Conservation (phyloP, 2,888 invertebrate genomes). For the Apomyelois bistriatella region DNA sequence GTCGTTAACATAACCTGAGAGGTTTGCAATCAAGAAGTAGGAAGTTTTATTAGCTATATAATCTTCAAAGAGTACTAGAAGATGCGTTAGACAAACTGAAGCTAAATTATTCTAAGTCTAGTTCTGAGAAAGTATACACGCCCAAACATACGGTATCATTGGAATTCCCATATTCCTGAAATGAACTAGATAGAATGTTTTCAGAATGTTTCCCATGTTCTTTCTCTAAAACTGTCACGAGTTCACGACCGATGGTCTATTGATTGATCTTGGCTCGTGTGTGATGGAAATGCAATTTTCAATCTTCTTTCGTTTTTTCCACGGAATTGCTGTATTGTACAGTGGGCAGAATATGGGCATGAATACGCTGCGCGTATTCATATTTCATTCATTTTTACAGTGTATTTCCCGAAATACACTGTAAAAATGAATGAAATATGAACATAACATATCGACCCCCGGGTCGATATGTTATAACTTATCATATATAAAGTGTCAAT, state of each 20-base stretch:
- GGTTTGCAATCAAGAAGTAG: conserved; percentile 11
- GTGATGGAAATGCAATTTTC: background rate
- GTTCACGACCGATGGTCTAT: background rate
- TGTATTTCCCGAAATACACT: too few species aligned
- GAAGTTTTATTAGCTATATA: conserved; percentile 9
- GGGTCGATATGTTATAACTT: too few species aligned
- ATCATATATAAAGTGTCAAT: too few species aligned
- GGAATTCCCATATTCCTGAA: background rate
- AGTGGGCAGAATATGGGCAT: too few species aligned
- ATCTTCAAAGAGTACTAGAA: conserved; percentile 9
- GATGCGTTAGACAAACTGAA: background rate
- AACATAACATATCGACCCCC: too few species aligned
- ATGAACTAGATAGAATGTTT: too few species aligned
- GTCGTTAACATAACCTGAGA: conserved; percentile 6
- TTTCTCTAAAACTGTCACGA: too few species aligned
- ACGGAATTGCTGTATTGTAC: too few species aligned
- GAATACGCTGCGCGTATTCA: too few species aligned
- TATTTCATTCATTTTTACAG: too few species aligned
- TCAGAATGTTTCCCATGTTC: too few species aligned
- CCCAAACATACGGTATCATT: background rate
- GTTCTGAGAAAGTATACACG: background rate
- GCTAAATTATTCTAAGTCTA: background rate
- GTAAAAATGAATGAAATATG: too few species aligned
- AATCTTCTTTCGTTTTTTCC: background rate
- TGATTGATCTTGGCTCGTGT: conserved; percentile 3